Percentiles rank a stretch among this genome's conserved stretches.
These are phyloP conservation scores for Mus spretus DNA, from an alignment of 2,797 vertebrate genomes.

Conservation along the genomic window DNA sequence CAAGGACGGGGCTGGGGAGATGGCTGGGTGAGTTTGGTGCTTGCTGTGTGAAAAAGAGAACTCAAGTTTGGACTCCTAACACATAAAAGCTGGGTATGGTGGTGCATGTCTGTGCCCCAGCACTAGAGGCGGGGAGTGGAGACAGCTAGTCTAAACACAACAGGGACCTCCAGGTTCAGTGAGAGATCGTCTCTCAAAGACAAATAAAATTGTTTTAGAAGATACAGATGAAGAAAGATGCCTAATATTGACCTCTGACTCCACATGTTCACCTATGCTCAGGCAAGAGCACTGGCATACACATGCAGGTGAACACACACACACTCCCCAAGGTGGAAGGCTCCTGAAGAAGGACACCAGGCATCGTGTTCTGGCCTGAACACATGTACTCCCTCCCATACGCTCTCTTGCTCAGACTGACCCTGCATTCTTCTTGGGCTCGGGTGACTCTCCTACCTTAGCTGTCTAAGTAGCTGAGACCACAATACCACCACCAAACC, in stretches of 20 bases:
- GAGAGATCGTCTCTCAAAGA: neutral
- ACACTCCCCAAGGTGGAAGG: neutral
- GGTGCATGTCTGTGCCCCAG: neutral
- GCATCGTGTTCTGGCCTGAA: neutral
- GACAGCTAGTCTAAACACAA: neutral
- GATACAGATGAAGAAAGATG: neutral
- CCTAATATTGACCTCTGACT: neutral
- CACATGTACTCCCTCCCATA: neutral
- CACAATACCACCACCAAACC: neutral
- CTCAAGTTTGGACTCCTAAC: neutral
- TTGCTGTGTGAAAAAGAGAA: neutral
- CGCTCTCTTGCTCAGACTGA: neutral
- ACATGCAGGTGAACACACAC: neutral
- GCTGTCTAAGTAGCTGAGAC: neutral
- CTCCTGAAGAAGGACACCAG: neutral
- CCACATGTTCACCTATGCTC: neutral
- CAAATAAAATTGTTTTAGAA: neutral
- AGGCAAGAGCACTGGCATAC: neutral
- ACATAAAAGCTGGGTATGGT: neutral
- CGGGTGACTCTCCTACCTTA: neutral
- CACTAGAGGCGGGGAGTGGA: neutral
- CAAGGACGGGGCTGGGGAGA: neutral
- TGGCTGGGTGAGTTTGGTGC: neutral
- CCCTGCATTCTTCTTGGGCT: neutral
- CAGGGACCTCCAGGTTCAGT: neutral